Evolutionary conservation across 2,888 invertebrate genomes (phyloP), one percentile per base, ranked within the genome.

Genomic region (Hydriomena furcata): DNA sequence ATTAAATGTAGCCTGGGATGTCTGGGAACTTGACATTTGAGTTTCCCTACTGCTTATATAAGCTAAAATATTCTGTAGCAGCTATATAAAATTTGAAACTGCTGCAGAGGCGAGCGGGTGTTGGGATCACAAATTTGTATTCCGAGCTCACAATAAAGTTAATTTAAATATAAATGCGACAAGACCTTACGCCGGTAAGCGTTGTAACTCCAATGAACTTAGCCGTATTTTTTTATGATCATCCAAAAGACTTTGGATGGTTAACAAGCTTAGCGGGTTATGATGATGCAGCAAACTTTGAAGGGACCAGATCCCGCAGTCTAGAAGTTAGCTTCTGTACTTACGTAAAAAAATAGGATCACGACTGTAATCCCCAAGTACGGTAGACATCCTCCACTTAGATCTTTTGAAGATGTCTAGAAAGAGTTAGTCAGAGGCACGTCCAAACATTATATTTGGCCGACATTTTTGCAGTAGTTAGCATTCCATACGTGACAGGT

Each of bases 121-220:
- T 78, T 60, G 76, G 73, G 79, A 79, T 82, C 82, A 73, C 82
- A 82, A 84, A 84, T 84, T 84, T 82, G 84, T 85, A 84, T 85
- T 85, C 84, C 78, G 70, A 72, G 62, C 79, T 82, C 83, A 82
- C 79, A 84, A 84, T 83, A 79, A 82, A 81, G 75, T 80, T 83
- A 76, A 85, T 85, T 85, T 85, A 84, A 84, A 85, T 85, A 84
- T 84, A 85, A 84, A 84, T 82, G 82, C 79, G 82, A 82, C 82
- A 81, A 79, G 81, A 78, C 78, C 81, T 79, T 75, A 72, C 72
- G 75, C 73, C 66, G 68, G 82, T 79, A 76, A 82, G 79, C 70
- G 82, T 65, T 80, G 79, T 76, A 75, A 73, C 71, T 79, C 65
- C 73, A 72, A 77, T 79, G 76, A 79, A 79, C 70, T 68, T 63